phyloP scores from a whole-genome alignment of 1,140 invertebrate species.

The Drosophila kikkawai region DNA sequence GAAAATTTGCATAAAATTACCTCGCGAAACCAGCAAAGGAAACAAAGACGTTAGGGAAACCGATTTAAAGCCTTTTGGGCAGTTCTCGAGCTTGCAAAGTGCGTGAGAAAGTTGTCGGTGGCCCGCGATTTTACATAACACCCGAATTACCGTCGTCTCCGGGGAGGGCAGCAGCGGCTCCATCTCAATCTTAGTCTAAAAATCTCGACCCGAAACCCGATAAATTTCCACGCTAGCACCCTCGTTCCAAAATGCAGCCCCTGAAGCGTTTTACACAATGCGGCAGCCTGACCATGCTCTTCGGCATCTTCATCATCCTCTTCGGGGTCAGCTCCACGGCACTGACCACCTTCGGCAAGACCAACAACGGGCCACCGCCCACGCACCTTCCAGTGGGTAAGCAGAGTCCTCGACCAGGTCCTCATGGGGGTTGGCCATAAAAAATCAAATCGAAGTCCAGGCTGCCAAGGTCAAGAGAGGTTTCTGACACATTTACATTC shows the following conservation, averaged over 20 bases:
- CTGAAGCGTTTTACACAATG: constrained; percentile 84
- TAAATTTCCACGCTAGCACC: constrained; percentile 4
- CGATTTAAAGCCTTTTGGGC: constrained; percentile 43
- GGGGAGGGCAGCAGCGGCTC: constrained; percentile 1
- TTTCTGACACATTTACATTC: constrained; percentile 11
- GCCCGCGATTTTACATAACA: constrained; percentile 55
- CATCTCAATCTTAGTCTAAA: neutral
- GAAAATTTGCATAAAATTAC: constrained; percentile 60
- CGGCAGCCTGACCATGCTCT: constrained; percentile 84
- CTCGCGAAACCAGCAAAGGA: constrained; percentile 11
- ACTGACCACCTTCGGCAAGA: constrained; percentile 90
- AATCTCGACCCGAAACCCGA: constrained; percentile 19
- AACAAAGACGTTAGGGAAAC: constrained; percentile 16
- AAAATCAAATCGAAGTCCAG: constrained; percentile 7
- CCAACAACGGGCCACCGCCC: constrained; percentile 86
- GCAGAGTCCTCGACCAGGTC: constrained; percentile 23
- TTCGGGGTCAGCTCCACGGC: constrained; percentile 86
- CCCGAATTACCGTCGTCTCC: constrained; percentile 6
- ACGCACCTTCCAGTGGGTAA: constrained; percentile 86
- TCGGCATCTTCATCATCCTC: constrained; percentile 83
- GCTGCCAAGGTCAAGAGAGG: constrained; percentile 36
- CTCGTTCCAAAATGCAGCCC: constrained; percentile 74
- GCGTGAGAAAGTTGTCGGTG: constrained; percentile 44
- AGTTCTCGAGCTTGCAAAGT: constrained; percentile 45
- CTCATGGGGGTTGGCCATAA: constrained; percentile 21